Base-by-base conservation (phyloP, 2,888 invertebrate species). In the Chydorus sphaericus region DNA sequence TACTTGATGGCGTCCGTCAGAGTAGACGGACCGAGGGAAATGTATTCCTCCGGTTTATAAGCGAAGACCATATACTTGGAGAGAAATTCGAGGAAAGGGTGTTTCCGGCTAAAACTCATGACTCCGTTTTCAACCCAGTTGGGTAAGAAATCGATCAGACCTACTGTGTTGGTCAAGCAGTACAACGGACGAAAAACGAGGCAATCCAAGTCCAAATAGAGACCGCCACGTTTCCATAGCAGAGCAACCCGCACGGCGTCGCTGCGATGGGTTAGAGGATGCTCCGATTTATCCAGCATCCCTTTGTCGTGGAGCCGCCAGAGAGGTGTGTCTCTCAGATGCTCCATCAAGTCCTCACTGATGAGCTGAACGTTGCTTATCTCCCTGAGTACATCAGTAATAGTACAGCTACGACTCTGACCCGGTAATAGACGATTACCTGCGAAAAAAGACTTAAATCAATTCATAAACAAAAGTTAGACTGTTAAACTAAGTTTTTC, bases 201-300 rank as follows among this genome's bases (percentile, higher is more conserved):
- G 3, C 84, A 77, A 66, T 87, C 86, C 61, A 83, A 69, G 63
- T 87, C 86, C 53, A 86, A 67, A 65, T 85, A 86, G 52, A 84
- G 78, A 0, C 87, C 87, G 10, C 85, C 83, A 67, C 76, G 85
- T 65, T 82, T 84, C 75, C 81, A 84, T 4, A 87, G 68, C 0
- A 81, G 78, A 49, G 82, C 64, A 63, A 77, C 81, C 60, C 82
- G 69, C 14, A 83, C 68, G 3, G 81, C 71, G 63, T 83, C 82
- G 50, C 80, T 79, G 49, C 79, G 76, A 63, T 82, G 80, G 10
- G 33, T 33, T 33, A 52, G 23, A 8, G 52, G 52, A 20, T 33
- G 33, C 31, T 10, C 14, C 8, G 31, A 33, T 14, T 52, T 16
- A 33, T 3, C 18, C n/a, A 52, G 36, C n/a, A 18, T 10, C 2